Percentiles rank a stretch among this genome's conserved stretches.
Evolutionary conservation across 2,888 invertebrate genomes (phyloP).

Genomic region (Caenorhabditis parvicauda): DNA sequence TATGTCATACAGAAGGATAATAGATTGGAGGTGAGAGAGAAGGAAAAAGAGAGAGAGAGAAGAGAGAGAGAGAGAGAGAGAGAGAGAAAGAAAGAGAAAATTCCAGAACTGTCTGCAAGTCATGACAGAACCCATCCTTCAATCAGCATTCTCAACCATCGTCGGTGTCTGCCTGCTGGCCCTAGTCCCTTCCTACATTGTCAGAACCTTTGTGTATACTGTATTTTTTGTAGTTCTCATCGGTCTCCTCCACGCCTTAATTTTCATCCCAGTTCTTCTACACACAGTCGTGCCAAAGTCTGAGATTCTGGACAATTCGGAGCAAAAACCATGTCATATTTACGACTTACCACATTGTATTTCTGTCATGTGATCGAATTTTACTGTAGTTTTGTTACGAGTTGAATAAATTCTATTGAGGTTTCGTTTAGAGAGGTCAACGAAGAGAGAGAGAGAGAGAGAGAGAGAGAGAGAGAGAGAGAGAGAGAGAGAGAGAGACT

Average conservation of each 20-base stretch:
- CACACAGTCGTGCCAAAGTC: constrained; percentile 50
- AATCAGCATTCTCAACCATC: constrained; percentile 54
- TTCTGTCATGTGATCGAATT: too few relatives aligned
- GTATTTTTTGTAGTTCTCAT: constrained; percentile 55
- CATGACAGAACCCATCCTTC: constrained; percentile 53
- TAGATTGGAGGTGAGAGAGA: constrained; percentile 40
- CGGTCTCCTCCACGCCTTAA: constrained; percentile 52
- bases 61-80: too few relatives aligned
- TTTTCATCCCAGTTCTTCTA: constrained; percentile 56
- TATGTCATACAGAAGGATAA: constrained; percentile 45
- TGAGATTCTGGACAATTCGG: too few relatives aligned
- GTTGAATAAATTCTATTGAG: too few relatives aligned
- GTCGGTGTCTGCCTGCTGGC: constrained; percentile 52
- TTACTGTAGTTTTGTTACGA: too few relatives aligned
- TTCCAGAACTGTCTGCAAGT: constrained; percentile 48
- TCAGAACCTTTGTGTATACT: constrained; percentile 58
- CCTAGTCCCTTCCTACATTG: constrained; percentile 55
- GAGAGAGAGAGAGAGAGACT: too few relatives aligned
- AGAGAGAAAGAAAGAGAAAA: too few relatives aligned
- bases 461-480: too few relatives aligned
- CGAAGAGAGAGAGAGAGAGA: too few relatives aligned
- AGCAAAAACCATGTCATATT: too few relatives aligned
- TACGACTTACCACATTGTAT: too few relatives aligned
- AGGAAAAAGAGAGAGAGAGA: not conserved
- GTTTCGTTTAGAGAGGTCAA: too few relatives aligned